phyloP scores from a whole-genome alignment of 2,888 invertebrate species.

The Oxytorus armatus region DNA sequence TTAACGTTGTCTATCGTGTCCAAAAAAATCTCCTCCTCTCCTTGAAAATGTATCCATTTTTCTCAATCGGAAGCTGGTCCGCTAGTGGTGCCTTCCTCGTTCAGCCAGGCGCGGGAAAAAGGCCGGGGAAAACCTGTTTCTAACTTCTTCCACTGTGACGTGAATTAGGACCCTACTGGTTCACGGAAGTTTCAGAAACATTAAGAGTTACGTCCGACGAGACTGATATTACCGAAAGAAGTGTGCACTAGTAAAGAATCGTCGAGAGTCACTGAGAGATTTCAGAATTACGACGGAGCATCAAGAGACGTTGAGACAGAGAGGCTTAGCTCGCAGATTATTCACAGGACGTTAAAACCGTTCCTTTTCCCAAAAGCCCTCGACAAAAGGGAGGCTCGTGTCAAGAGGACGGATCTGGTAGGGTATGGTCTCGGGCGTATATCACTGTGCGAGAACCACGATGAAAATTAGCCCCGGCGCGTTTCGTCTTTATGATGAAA shows the following conservation, averaged over 20 bases:
- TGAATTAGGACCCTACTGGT: too few species aligned
- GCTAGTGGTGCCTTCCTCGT: too few species aligned
- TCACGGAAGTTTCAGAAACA: not conserved
- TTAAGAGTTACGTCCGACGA: not conserved
- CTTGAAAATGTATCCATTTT: too few species aligned
- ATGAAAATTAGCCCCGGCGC: conserved; percentile 54
- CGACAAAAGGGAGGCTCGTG: conserved; percentile 24
- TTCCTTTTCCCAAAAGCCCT: conserved; percentile 22
- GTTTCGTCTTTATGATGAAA: conserved; percentile 51
- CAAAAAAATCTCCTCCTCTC: too few species aligned
- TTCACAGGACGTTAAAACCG: conserved; percentile 43
- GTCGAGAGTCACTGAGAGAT: conserved; percentile 5
- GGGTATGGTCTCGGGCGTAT: not conserved
- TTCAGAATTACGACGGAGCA: conserved; percentile 1
- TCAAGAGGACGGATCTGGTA: conserved; percentile 15
- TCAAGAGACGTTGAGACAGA: conserved; percentile 16
- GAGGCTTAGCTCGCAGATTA: conserved; percentile 17
- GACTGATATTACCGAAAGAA: conserved; percentile 2
- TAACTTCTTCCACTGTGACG: too few species aligned
- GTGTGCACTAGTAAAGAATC: conserved; percentile 1
- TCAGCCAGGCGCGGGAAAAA: too few species aligned
- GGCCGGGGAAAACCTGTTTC: too few species aligned
- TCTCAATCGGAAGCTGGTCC: too few species aligned
- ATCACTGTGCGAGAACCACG: conserved; percentile 37
- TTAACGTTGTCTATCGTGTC: too few species aligned